phyloP scores from a whole-genome alignment of 2,113 vertebrate species.

The Cynocephalus volans region DNA sequence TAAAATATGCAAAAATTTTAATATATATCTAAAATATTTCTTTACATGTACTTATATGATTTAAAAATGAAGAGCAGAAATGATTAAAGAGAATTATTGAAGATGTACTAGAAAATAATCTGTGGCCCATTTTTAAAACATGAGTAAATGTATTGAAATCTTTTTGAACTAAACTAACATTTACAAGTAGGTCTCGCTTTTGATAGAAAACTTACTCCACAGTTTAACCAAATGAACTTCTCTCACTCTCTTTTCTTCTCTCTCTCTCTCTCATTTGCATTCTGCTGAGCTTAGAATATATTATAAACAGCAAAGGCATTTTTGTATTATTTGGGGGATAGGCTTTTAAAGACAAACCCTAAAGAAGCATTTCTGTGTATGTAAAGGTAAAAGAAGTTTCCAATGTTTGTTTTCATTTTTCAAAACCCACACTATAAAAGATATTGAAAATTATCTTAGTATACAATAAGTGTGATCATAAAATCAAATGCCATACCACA shows the following conservation, averaged over 20 bases:
- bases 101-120: conserved; percentile 25
- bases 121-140: conserved; percentile 23
- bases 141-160: not conserved
- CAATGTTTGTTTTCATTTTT: not conserved
- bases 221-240: conserved; percentile 7
- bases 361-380: not conserved
- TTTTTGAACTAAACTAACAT: not conserved
- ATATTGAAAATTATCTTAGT: not conserved
- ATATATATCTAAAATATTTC: not conserved
- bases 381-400: not conserved
- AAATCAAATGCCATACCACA: not conserved
- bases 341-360: not conserved
- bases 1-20: conserved; percentile 10
- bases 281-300: not conserved
- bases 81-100: conserved; percentile 52
- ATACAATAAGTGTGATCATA: not conserved
- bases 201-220: not conserved
- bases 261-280: not conserved
- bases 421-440: not conserved
- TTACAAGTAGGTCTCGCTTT: not conserved
- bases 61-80: conserved; percentile 36
- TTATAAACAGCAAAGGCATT: not conserved
- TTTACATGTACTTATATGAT: not conserved
- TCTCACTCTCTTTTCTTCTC: not conserved
- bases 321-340: not conserved